Evolutionary conservation across 35 echinoderm and acorn worm genomes (phyloP).

Genomic region (Heliocidaris erythrogramma): DNA sequence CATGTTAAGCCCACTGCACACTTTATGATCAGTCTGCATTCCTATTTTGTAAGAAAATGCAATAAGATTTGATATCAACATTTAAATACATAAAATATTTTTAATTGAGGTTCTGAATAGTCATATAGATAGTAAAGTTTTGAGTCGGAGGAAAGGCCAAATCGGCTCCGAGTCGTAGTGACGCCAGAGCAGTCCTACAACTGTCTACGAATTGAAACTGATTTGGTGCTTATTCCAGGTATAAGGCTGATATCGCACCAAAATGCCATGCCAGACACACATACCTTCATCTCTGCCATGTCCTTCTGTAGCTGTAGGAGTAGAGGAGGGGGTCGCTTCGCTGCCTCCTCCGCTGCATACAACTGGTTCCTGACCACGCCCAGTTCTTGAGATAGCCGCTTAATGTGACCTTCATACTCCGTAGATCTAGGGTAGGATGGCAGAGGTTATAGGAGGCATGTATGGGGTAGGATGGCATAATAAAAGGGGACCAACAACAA

Average conservation of each 20-base stretch:
- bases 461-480: background rate
- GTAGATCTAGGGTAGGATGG: conserved; percentile 52
- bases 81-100: no score
- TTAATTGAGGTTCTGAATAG: no score
- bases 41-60: no score
- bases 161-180: no score
- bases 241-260: no score
- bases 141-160: no score
- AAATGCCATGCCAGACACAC: background rate
- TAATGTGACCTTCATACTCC: conserved; percentile 83
- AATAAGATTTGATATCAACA: no score
- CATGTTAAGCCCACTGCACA: no score
- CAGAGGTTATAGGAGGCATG: background rate
- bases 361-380: conserved; percentile 75
- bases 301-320: conserved; percentile 87
- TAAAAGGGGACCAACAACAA: background rate
- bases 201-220: background rate
- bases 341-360: conserved; percentile 66
- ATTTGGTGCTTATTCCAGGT: background rate
- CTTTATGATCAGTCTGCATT: no score
- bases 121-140: no score
- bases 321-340: conserved; percentile 80
- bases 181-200: background rate
- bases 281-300: conserved; percentile 99
- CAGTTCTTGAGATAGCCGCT: conserved; percentile 76